phyloP scores from a whole-genome alignment of 2,888 invertebrate species.

The Drosophila eohydei region DNA sequence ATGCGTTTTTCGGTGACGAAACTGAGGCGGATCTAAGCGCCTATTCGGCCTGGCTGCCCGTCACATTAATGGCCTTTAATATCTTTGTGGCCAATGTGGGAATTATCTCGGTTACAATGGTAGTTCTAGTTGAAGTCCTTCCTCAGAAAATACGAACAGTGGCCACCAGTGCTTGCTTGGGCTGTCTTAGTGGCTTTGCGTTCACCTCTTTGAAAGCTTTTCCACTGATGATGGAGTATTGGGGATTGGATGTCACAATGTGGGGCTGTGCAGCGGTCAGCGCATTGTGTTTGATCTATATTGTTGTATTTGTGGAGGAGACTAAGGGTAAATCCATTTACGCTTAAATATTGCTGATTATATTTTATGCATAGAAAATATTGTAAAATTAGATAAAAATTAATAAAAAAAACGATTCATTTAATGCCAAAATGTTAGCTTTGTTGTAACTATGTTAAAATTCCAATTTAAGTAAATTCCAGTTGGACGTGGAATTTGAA shows the following conservation, averaged over 20 bases:
- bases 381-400: background rate
- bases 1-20: constrained; percentile 68
- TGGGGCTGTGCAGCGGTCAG: constrained; percentile 70
- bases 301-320: constrained; percentile 62
- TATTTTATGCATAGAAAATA: background rate
- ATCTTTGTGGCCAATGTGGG: constrained; percentile 80
- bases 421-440: background rate
- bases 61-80: constrained; percentile 70
- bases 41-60: constrained; percentile 69
- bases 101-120: constrained; percentile 71
- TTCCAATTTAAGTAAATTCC: background rate
- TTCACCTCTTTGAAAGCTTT: constrained; percentile 72
- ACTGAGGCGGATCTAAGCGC: constrained; percentile 48
- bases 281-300: constrained; percentile 71
- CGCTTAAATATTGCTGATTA: background rate
- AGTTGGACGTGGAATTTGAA: too few relatives aligned
- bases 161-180: constrained; percentile 67
- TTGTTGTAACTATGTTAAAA: background rate
- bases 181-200: constrained; percentile 62
- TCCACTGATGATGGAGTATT: constrained; percentile 67
- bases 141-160: constrained; percentile 75
- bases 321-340: constrained; percentile 2
- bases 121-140: constrained; percentile 78
- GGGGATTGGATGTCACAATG: constrained; percentile 75
- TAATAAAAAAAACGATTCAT: too few relatives aligned